phyloP scores from a whole-genome alignment of 2,888 invertebrate species.

The Nephrotoma guestfalica region DNA sequence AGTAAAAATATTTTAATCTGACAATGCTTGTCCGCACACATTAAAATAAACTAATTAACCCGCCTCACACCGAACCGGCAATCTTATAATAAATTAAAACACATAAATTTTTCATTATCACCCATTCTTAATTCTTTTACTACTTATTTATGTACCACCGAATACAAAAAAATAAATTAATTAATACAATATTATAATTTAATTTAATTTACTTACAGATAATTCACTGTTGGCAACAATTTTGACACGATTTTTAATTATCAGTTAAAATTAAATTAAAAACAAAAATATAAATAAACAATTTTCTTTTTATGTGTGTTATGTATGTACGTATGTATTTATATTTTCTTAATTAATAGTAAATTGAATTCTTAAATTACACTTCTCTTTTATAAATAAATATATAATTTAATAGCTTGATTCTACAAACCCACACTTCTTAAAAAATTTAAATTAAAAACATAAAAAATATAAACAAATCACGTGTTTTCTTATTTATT shows the following conservation, averaged over 20 bases:
- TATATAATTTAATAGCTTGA: neutral
- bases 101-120: neutral
- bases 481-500: neutral
- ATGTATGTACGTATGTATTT: neutral
- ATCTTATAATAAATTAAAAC: neutral
- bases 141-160: neutral
- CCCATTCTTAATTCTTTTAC: neutral
- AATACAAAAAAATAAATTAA: neutral
- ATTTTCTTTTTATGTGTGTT: neutral
- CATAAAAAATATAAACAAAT: neutral
- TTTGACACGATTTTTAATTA: conserved; percentile 4
- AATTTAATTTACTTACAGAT: conserved; percentile 5
- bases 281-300: neutral
- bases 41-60: neutral
- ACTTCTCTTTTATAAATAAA: neutral
- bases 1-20: neutral
- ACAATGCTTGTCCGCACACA: neutral
- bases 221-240: conserved; percentile 6
- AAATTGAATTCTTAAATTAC: neutral
- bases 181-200: neutral
- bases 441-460: neutral
- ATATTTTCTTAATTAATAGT: neutral
- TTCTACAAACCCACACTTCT: neutral
- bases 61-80: neutral
- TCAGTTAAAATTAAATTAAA: neutral